phyloP scores from a whole-genome alignment of 1,140 invertebrate genomes.

The Nilaparvata lugens region DNA sequence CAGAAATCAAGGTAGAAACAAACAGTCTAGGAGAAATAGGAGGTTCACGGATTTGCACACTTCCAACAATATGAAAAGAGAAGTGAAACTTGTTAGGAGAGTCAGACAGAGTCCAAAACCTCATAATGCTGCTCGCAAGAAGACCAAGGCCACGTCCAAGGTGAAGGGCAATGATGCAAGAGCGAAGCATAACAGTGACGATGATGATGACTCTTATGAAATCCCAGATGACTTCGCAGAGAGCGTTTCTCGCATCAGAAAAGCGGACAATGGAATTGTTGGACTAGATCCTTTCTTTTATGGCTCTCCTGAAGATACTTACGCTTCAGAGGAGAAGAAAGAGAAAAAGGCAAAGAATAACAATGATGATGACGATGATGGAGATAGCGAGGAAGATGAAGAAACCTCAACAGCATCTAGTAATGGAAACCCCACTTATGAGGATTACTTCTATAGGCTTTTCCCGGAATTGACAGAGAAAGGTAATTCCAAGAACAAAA shows the following conservation, averaged over 20 bases:
- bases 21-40: neutral
- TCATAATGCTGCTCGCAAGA: neutral
- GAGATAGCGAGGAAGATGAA: slow-evolving; percentile 11
- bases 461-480: slow-evolving; percentile 34
- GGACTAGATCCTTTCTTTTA: slow-evolving; percentile 15
- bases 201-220: neutral
- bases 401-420: slow-evolving; percentile 20
- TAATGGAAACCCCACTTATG: slow-evolving; percentile 25
- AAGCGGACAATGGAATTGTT: slow-evolving; percentile 3
- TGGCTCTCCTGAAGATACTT: slow-evolving; percentile 2
- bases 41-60: neutral
- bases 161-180: neutral
- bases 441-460: slow-evolving; percentile 35
- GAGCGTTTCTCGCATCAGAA: slow-evolving; percentile 10
- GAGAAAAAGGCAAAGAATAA: slow-evolving; percentile 7
- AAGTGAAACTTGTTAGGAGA: neutral
- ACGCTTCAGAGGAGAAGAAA: slow-evolving; percentile 13
- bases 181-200: neutral
- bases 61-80: neutral
- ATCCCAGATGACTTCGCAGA: neutral
- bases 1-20: too few species aligned
- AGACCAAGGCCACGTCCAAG: neutral
- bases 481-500: slow-evolving; percentile 29
- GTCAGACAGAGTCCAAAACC: neutral
- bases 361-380: slow-evolving; percentile 5